Evolutionary conservation across 1,140 invertebrate species (phyloP).

Genomic region (Brachionus calyciflorus): DNA sequence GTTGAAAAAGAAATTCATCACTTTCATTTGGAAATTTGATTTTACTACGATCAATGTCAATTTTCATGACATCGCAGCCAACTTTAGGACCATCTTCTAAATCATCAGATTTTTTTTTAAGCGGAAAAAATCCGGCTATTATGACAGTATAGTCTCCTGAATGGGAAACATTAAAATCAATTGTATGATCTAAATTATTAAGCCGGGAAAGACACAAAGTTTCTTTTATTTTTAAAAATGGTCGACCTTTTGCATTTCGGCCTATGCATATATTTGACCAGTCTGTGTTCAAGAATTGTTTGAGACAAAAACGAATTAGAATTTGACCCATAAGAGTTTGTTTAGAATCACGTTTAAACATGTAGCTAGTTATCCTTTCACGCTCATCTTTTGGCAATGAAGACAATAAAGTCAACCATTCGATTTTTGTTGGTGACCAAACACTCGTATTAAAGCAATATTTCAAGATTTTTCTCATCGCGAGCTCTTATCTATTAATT

Average conservation of each 20-base stretch:
- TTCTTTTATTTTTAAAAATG: constrained; percentile 32
- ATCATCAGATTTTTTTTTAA: constrained; percentile 52
- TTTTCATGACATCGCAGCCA: constrained; percentile 64
- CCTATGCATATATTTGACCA: constrained; percentile 15
- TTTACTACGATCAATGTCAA: constrained; percentile 51
- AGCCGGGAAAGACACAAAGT: constrained; percentile 38
- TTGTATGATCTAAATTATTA: constrained; percentile 40
- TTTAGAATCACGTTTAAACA: constrained; percentile 32
- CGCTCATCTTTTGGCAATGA: background rate
- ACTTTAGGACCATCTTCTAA: constrained; percentile 61
- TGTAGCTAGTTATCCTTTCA: background rate
- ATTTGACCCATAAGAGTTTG: constrained; percentile 12
- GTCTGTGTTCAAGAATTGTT: background rate
- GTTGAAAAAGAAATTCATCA: constrained; percentile 12
- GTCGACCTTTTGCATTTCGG: constrained; percentile 64
- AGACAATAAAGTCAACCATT: constrained; percentile 14
- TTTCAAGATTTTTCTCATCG: constrained; percentile 24
- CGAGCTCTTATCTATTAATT: background rate
- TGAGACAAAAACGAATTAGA: constrained; percentile 25
- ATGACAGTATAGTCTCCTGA: constrained; percentile 80
- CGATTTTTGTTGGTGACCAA: background rate
- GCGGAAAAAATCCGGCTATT: constrained; percentile 57
- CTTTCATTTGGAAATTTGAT: background rate
- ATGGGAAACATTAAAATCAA: constrained; percentile 85
- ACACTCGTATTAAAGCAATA: constrained; percentile 18